Evolutionary conservation across 1,140 invertebrate species (phyloP).

Genomic region (Heliconius eleuchia): DNA sequence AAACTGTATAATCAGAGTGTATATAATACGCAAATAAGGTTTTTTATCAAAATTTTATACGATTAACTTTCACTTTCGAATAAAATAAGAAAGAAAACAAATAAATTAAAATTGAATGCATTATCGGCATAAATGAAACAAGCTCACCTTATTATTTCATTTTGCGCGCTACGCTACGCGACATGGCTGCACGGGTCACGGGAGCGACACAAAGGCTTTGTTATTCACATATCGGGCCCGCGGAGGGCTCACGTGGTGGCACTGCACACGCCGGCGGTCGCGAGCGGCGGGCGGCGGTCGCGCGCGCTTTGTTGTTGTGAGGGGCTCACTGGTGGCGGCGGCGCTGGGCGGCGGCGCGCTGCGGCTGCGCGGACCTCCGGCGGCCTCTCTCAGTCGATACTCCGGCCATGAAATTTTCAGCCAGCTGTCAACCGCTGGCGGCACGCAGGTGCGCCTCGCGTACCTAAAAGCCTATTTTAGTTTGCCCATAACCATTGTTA

Average conservation of each 20-base stretch:
- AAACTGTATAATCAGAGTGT: background rate
- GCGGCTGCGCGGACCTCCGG: slow-evolving; percentile 58
- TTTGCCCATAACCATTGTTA: slow-evolving; percentile 1
- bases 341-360: slow-evolving; percentile 37
- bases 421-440: slow-evolving; percentile 74
- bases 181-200: slow-evolving; percentile 50
- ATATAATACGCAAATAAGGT: background rate
- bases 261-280: slow-evolving; percentile 55
- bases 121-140: slow-evolving; percentile 8
- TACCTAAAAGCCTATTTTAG: slow-evolving; percentile 29
- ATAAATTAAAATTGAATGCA: background rate
- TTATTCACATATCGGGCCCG: slow-evolving; percentile 64
- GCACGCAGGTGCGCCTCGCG: slow-evolving; percentile 60
- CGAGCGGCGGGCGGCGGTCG: slow-evolving; percentile 40
- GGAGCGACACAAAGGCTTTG: slow-evolving; percentile 52
- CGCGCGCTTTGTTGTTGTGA: slow-evolving; percentile 71
- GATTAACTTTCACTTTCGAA: background rate
- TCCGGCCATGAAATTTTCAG: slow-evolving; percentile 78
- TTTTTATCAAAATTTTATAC: background rate
- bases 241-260: slow-evolving; percentile 53
- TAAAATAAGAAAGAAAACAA: background rate
- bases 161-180: slow-evolving; percentile 54
- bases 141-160: slow-evolving; percentile 77
- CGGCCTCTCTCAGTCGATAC: slow-evolving; percentile 58
- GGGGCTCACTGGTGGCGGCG: slow-evolving; percentile 49